Base-by-base conservation (phyloP, 1,140 invertebrate species). In the Mya arenaria region DNA sequence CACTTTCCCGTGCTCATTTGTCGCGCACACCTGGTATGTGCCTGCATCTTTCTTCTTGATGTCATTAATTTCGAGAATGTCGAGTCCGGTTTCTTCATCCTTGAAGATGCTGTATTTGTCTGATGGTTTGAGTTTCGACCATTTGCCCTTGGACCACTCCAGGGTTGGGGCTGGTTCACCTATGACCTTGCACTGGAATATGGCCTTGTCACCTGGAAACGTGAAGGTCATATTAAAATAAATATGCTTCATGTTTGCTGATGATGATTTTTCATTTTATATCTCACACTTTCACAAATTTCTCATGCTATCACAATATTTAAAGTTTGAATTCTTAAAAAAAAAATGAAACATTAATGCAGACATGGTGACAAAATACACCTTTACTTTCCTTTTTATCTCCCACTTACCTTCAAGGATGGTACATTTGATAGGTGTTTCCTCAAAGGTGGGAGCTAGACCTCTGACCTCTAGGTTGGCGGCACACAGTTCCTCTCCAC, bases 101-200 rank as follows among this genome's bases (percentile, higher is more conserved):
- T 88, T 86, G 80, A 83, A 91, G 8, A 92, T 84, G 48, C 86
- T 89, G 79, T 89, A 86, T 19, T 87, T 72, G 25, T 88, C 89
- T 0, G 85, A 87, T 69, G 89, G 73, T 83, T 92, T 88, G 30
- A 92, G 84, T 77, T 92, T 92, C 44, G 87, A 82, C 91, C 90
- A 92, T 86, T 92, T 93, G 37, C 92, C 92, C 69, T 93, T 93
- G 1, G 92, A 90, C 92, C 91, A 92, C 68, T 88, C 88, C 13
- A 93, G 86, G 15, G 85, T 90, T 15, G 92, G 92, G 55, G 74
- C 78, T 19, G 92, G 92, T 66, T 91, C 89, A 32, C 92, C 92
- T 25, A 88, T 89, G 60, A 92, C 84, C 8, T 84, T 77, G 65
- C 91, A 91, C 4, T 87, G 85, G 87, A 93, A 93, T 44, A 91